Evolutionary conservation across 2,113 vertebrate genomes (phyloP).

Genomic region (Takifugu bimaculatus): DNA sequence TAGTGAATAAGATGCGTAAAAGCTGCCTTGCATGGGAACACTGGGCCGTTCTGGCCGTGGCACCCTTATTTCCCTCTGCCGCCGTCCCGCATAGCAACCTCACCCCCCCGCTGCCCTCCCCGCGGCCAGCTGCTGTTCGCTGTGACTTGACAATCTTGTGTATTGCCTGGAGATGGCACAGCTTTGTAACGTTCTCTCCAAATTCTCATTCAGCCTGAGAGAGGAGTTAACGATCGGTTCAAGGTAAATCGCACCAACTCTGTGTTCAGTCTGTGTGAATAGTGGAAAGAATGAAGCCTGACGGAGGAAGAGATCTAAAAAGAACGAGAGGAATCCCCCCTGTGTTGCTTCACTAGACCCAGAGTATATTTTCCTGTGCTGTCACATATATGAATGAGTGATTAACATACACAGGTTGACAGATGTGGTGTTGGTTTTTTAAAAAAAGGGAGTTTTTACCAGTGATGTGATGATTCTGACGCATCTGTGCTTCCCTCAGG

Average conservation of each 20-base stretch:
- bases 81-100: constrained; percentile 35
- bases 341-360: too few species aligned
- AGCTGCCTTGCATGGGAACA: constrained; percentile 48
- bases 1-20: background rate
- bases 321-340: constrained; percentile 33
- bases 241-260: constrained; percentile 67
- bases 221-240: constrained; percentile 73
- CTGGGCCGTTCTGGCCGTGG: constrained; percentile 17
- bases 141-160: constrained; percentile 37
- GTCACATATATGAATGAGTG: constrained; percentile 6
- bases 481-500: constrained; percentile 71
- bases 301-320: background rate
- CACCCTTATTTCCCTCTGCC: constrained; percentile 4
- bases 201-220: constrained; percentile 72
- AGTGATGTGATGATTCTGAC: background rate
- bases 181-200: constrained; percentile 65
- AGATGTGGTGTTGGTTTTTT: background rate
- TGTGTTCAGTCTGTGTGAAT: constrained; percentile 39
- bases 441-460: background rate
- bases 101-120: constrained; percentile 37
- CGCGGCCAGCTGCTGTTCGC: constrained; percentile 46
- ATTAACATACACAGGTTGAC: constrained; percentile 1
- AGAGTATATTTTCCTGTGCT: background rate
- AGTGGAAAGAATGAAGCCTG: constrained; percentile 31
- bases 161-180: constrained; percentile 39